Evolutionary conservation across 2,113 vertebrate genomes (phyloP).

Genomic region (Callionymus lyra): DNA sequence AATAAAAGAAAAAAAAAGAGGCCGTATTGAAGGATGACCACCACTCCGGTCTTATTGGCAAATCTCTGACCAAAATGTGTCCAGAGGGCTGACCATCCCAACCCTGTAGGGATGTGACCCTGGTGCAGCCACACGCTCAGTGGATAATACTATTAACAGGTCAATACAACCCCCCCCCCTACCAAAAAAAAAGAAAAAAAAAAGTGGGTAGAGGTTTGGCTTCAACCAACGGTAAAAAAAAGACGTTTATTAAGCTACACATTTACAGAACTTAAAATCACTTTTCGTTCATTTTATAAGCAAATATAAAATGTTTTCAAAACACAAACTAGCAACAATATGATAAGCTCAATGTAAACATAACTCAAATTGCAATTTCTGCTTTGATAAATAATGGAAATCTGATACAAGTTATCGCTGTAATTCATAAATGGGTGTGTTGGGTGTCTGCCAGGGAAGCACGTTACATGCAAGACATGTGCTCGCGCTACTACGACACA

Average conservation of each 20-base stretch:
- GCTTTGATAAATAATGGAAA: too few relatives aligned
- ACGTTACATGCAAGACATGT: conserved; percentile 46
- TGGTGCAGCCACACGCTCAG: conserved; percentile 52
- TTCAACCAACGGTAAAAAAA: conserved; percentile 20
- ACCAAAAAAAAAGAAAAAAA: too few relatives aligned
- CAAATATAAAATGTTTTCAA: background rate
- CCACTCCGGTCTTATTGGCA: conserved; percentile 72
- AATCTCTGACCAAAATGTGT: conserved; percentile 41
- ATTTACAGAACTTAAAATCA: conserved; percentile 21
- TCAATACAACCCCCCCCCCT: conserved; percentile 47
- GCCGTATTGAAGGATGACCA: conserved; percentile 87
- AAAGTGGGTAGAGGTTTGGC: conserved; percentile 13
- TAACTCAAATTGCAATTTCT: too few relatives aligned
- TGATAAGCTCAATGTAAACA: too few relatives aligned
- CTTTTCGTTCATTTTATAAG: background rate
- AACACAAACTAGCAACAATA: conserved; percentile 1
- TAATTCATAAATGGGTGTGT: conserved; percentile 10
- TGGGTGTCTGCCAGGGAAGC: conserved; percentile 39
- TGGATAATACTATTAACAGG: conserved; percentile 61
- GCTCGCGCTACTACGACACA: conserved; percentile 17
- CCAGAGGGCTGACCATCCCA: conserved; percentile 52
- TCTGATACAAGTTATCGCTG: too few relatives aligned
- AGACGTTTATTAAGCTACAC: conserved; percentile 16
- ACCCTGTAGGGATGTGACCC: conserved; percentile 55
- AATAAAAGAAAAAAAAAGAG: conserved; percentile 59